phyloP scores from a whole-genome alignment of 2,113 vertebrate species.

The Platanista minor region DNA sequence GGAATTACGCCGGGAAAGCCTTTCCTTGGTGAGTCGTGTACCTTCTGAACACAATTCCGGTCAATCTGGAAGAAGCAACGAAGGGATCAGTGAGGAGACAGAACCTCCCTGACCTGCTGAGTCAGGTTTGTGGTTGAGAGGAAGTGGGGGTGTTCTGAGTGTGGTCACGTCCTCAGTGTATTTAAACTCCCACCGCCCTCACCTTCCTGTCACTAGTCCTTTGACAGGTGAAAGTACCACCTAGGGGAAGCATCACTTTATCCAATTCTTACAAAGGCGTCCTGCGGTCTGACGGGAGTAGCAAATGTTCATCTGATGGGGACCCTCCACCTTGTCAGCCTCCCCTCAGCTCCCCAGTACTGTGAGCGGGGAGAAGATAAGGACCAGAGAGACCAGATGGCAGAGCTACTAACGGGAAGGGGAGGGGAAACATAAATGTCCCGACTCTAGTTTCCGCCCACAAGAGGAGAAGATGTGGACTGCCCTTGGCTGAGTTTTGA shows the following conservation, averaged over 20 bases:
- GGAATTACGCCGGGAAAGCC: rapidly evolving
- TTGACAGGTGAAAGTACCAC: rapidly evolving
- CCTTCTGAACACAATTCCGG: rapidly evolving
- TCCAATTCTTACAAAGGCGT: rapidly evolving
- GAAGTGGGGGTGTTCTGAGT: rapidly evolving
- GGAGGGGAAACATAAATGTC: rapidly evolving
- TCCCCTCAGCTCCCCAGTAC: background rate
- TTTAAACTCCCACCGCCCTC: rapidly evolving
- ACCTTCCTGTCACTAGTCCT: rapidly evolving
- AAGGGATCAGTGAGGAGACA: rapidly evolving
- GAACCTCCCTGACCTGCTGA: background rate
- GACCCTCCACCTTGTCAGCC: background rate
- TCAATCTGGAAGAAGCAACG: no score
- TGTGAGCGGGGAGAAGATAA: no score
- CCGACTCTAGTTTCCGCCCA: rapidly evolving
- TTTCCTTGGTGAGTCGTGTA: rapidly evolving
- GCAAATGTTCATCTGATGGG: rapidly evolving
- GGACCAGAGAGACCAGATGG: no score
- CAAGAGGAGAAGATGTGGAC: rapidly evolving
- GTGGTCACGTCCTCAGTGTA: rapidly evolving
- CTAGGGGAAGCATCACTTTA: rapidly evolving
- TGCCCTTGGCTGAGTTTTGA: rapidly evolving
- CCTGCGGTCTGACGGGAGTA: rapidly evolving
- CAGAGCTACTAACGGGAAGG: rapidly evolving
- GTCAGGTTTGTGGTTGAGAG: background rate